phyloP scores from a whole-genome alignment of 2,113 vertebrate genomes.

The Colossoma macropomum region DNA sequence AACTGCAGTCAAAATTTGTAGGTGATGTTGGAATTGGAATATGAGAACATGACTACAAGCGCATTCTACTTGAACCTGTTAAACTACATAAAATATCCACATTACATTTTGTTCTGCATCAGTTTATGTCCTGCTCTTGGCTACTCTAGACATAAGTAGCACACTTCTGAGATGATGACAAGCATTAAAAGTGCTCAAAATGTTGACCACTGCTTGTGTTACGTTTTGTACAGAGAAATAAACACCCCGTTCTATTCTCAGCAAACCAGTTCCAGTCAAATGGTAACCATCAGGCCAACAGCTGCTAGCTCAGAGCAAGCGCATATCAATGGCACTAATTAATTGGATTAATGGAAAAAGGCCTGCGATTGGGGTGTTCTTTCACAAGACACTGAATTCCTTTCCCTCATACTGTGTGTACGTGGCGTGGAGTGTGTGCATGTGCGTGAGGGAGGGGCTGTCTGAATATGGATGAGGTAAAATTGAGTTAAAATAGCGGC shows the following conservation, averaged over 20 bases:
- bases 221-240: background rate
- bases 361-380: slow-evolving; percentile 88
- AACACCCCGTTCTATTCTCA: background rate
- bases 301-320: slow-evolving; percentile 84
- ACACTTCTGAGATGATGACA: background rate
- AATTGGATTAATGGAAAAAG: slow-evolving; percentile 97
- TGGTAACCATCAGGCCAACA: slow-evolving; percentile 81
- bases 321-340: slow-evolving; percentile 93
- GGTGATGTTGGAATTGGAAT: no score
- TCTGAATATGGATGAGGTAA: slow-evolving; percentile 96
- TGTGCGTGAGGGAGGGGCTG: slow-evolving; percentile 58
- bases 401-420: slow-evolving; percentile 81
- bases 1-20: no score
- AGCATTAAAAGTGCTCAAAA: background rate
- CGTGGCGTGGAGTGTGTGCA: slow-evolving; percentile 1
- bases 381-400: slow-evolving; percentile 89
- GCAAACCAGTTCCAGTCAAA: slow-evolving; percentile 40
- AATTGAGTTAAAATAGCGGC: slow-evolving; percentile 97
- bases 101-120: no score
- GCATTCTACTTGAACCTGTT: no score
- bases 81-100: no score
- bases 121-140: no score
- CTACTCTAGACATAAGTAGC: no score
- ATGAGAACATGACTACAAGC: no score
- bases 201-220: background rate